These are phyloP conservation scores for Clamator glandarius DNA, from an alignment of 2,797 vertebrate genomes.

Conservation along the genomic window DNA sequence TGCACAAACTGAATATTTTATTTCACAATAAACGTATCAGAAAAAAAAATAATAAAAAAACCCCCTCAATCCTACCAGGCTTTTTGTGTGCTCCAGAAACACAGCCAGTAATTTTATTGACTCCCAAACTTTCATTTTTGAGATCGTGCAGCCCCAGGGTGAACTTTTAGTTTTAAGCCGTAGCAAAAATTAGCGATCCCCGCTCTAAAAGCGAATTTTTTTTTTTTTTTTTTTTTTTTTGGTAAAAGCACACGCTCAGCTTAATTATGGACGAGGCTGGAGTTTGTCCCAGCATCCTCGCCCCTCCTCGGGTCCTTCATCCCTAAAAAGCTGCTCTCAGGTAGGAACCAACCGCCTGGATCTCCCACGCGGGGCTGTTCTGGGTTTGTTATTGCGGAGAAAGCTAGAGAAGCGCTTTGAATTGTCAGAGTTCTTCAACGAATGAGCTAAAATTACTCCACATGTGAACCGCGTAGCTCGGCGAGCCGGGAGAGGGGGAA, in stretches of 20 bases:
- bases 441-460: slow-evolving; percentile 38
- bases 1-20: not conserved
- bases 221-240: too few species aligned
- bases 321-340: slow-evolving; percentile 30
- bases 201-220: not conserved
- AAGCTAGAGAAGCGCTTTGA: slow-evolving; percentile 23
- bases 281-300: slow-evolving; percentile 30
- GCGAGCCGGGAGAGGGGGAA: slow-evolving; percentile 32
- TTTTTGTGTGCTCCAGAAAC: not conserved
- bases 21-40: slow-evolving; percentile 22
- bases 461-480: not conserved
- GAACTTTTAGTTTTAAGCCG: slow-evolving; percentile 51
- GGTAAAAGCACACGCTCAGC: not conserved
- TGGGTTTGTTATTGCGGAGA: slow-evolving; percentile 22
- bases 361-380: slow-evolving; percentile 13
- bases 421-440: slow-evolving; percentile 50
- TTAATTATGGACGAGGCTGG: slow-evolving; percentile 29
- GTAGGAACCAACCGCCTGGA: slow-evolving; percentile 34
- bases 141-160: not conserved
- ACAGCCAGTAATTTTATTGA: not conserved
- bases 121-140: slow-evolving; percentile 56
- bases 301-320: not conserved
- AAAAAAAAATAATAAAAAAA: not conserved
- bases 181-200: not conserved
- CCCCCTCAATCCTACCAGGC: not conserved